Conservation (phyloP, 2,888 invertebrate genomes). For the Xestia xanthographa region DNA sequence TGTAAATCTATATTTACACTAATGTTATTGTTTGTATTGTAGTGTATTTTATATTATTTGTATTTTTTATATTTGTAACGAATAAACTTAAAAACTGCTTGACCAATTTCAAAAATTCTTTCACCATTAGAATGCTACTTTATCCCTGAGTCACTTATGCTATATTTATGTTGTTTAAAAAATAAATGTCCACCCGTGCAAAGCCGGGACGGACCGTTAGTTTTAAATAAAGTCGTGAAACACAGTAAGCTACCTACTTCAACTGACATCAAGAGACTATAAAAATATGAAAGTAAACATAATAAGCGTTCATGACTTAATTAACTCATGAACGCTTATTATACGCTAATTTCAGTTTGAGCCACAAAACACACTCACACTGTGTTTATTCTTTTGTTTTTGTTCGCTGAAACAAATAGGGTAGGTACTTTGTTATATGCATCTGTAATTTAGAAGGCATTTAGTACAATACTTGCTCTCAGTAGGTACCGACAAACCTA, state of each 20-base stretch:
- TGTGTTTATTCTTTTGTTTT: conserved; percentile 14
- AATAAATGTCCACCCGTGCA: not conserved
- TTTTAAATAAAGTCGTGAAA: not conserved
- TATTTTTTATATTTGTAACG: no score
- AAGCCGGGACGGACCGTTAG: no score
- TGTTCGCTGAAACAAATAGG: not conserved
- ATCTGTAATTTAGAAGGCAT: not conserved
- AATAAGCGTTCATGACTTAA: not conserved
- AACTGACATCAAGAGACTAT: not conserved
- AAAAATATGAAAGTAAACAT: not conserved
- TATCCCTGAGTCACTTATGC: no score
- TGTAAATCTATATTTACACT: not conserved
- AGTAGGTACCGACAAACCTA: not conserved
- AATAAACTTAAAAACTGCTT: no score
- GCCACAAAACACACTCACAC: not conserved
- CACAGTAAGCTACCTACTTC: not conserved
- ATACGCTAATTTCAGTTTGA: not conserved
- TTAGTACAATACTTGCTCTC: not conserved
- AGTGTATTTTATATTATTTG: no score
- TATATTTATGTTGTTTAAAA: not conserved
- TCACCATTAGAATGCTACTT: no score
- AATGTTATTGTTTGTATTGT: no score
- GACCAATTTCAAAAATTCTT: no score
- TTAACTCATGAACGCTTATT: no score
- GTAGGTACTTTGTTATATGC: not conserved